Evolutionary conservation across 2,113 vertebrate species (phyloP).

Genomic region (Sclerurus mexicanus): DNA sequence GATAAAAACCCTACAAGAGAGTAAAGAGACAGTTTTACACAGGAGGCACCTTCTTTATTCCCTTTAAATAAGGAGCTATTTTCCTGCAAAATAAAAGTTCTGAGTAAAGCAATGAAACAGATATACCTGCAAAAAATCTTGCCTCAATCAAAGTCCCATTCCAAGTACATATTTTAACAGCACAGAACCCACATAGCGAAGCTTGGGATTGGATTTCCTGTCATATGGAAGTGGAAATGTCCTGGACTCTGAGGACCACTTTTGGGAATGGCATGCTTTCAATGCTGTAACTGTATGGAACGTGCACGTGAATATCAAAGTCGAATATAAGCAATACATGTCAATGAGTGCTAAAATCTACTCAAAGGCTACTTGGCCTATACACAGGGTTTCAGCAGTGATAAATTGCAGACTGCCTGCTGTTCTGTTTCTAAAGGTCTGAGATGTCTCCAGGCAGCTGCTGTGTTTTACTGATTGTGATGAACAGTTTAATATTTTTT

Average conservation of each 20-base stretch:
- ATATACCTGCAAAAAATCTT: neutral
- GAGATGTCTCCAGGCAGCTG: neutral
- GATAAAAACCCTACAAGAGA: neutral
- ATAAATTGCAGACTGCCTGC: neutral
- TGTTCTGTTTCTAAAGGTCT: neutral
- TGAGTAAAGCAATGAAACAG: constrained; percentile 3
- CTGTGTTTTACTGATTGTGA: neutral
- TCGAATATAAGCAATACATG: neutral
- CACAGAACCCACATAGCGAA: neutral
- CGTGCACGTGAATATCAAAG: neutral
- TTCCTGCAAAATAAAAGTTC: neutral
- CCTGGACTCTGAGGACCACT: neutral
- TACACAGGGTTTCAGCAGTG: neutral
- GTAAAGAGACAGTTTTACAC: neutral
- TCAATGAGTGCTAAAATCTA: neutral
- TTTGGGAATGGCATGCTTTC: neutral
- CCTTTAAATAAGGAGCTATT: neutral
- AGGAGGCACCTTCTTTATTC: neutral
- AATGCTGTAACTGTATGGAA: neutral
- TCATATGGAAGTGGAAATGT: neutral
- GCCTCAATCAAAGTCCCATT: neutral
- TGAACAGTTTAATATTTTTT: neutral
- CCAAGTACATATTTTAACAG: neutral
- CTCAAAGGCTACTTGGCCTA: neutral
- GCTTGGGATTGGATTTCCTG: neutral